Conservation (phyloP, 2,113 vertebrate species). For the Peucedramus taeniatus region DNA sequence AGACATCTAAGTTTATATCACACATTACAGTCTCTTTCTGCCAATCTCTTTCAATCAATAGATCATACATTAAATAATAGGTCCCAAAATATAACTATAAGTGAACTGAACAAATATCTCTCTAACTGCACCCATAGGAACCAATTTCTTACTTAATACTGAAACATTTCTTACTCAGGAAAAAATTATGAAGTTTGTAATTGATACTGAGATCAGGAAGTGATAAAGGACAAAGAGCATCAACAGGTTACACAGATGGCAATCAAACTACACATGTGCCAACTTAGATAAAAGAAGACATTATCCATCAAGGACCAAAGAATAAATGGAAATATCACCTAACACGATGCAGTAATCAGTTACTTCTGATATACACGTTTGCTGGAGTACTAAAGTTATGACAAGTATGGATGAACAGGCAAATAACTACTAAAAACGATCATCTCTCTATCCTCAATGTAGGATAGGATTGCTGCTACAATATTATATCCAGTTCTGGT, state of each 20-base stretch:
- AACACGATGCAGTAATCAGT: neutral
- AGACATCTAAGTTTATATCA: neutral
- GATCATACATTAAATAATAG: neutral
- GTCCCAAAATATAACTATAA: neutral
- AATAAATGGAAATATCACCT: neutral
- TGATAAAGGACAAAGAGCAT: neutral
- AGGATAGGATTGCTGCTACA: neutral
- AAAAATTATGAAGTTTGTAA: neutral
- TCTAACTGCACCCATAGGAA: neutral
- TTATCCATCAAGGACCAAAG: neutral
- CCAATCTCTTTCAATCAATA: neutral
- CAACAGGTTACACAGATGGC: neutral
- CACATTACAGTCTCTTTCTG: neutral
- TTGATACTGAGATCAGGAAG: neutral
- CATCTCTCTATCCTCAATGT: neutral
- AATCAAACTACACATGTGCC: neutral
- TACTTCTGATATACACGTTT: neutral
- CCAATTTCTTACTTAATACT: neutral
- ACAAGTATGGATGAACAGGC: neutral
- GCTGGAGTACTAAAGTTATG: neutral
- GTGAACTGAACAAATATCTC: neutral
- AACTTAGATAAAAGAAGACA: neutral
- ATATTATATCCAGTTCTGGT: neutral
- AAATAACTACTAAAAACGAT: neutral
- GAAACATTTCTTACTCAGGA: neutral